phyloP scores from a whole-genome alignment of 2,888 invertebrate genomes.

The Diaprepes abbreviatus region DNA sequence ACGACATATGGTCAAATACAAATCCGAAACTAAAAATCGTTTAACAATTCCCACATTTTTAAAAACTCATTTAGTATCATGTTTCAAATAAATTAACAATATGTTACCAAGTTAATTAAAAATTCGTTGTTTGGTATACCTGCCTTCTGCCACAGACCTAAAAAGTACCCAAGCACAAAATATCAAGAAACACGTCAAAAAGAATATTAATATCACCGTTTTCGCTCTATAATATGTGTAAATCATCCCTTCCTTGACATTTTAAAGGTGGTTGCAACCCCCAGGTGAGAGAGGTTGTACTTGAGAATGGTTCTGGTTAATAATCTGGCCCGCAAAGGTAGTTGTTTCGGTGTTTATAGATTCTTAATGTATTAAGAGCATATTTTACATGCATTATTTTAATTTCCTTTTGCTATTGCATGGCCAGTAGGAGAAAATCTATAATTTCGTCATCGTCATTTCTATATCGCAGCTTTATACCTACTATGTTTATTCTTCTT shows the following conservation, averaged over 20 bases:
- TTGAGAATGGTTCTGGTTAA: conserved; percentile 1
- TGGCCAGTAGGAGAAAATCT: no score
- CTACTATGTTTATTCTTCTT: no score
- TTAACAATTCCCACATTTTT: conserved; percentile 5
- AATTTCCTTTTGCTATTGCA: no score
- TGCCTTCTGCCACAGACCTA: background rate
- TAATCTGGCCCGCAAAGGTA: background rate
- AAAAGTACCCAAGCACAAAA: background rate
- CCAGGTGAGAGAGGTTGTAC: conserved; percentile 2
- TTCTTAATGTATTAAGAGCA: no score
- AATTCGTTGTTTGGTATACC: background rate
- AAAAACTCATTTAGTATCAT: background rate
- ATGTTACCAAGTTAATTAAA: background rate
- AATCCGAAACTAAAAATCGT: background rate
- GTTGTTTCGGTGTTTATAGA: no score
- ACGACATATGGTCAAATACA: background rate
- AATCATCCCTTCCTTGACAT: conserved; percentile 32
- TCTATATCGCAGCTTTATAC: no score
- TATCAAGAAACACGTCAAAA: conserved; percentile 1
- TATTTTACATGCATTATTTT: no score
- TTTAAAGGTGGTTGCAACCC: conserved; percentile 20
- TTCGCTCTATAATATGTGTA: conserved; percentile 10
- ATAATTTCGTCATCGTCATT: no score
- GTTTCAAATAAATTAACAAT: background rate
- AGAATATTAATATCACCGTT: conserved; percentile 30